A percentile compares a stretch with the other conserved stretches of the same genome.
Conservation (phyloP, 2,888 invertebrate genomes). For the Eupithecia pulchellata region DNA sequence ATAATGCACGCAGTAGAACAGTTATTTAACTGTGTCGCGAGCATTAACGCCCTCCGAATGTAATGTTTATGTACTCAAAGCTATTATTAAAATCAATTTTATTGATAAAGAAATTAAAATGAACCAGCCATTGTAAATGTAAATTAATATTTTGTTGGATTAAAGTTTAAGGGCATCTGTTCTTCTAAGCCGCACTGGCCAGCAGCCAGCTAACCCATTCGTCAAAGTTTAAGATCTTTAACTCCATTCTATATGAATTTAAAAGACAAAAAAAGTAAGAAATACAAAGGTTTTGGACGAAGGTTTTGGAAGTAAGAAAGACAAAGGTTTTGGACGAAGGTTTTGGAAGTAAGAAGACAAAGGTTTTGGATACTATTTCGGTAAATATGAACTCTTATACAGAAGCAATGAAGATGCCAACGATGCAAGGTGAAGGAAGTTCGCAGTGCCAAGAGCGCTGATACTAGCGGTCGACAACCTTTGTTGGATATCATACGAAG, state of each 20-base stretch:
- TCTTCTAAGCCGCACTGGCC: not conserved
- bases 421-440: slow-evolving; percentile 34
- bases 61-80: no score
- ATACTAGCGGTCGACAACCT: slow-evolving; percentile 40
- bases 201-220: not conserved
- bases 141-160: not conserved
- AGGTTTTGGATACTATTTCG: slow-evolving; percentile 2
- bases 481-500: slow-evolving; percentile 7
- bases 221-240: not conserved
- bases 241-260: not conserved
- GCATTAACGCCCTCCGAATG: no score
- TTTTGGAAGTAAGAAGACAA: not conserved
- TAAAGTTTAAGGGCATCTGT: no score
- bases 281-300: not conserved
- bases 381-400: not conserved
- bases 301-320: not conserved
- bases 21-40: no score
- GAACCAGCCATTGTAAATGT: not conserved
- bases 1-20: no score
- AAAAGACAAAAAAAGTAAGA: not conserved
- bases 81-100: no score
- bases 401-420: slow-evolving; percentile 2
- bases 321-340: not conserved
- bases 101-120: not conserved
- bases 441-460: slow-evolving; percentile 38